Evolutionary conservation across 1,140 invertebrate species (phyloP).

Genomic region (Hylaeus volcanicus): DNA sequence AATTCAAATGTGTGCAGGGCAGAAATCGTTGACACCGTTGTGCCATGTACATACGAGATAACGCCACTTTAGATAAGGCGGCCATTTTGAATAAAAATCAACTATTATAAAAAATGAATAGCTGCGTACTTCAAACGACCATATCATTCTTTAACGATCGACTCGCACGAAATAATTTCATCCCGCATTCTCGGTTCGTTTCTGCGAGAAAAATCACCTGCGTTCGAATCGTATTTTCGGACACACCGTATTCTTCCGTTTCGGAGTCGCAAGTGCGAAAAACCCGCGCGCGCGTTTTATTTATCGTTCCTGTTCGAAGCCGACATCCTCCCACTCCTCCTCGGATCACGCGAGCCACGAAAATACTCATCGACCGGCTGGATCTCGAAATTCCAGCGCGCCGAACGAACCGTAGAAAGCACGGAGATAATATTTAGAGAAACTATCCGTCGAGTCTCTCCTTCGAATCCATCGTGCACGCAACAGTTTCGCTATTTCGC

Average conservation of each 20-base stretch:
- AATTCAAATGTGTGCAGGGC: too few species aligned
- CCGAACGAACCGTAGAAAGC: background rate
- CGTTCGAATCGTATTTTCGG: too few species aligned
- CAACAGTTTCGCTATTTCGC: background rate
- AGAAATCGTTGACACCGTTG: too few species aligned
- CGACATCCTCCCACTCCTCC: background rate
- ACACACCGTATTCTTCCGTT: background rate
- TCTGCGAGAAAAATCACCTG: background rate
- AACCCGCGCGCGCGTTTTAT: background rate
- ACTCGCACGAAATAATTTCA: background rate
- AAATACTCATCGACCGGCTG: conserved; percentile 22
- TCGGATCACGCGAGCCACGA: conserved; percentile 17
- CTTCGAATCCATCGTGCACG: background rate
- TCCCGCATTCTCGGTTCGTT: background rate
- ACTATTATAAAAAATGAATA: too few species aligned
- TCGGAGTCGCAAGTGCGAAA: background rate
- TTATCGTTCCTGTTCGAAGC: conserved; percentile 18
- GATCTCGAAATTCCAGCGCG: conserved; percentile 24
- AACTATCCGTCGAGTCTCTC: background rate
- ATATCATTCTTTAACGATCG: too few species aligned
- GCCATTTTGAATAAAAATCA: too few species aligned
- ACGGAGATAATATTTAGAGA: conserved; percentile 12
- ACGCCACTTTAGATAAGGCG: too few species aligned
- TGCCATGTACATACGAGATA: too few species aligned
- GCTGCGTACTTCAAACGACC: too few species aligned